A percentile compares a stretch with the other conserved stretches of the same genome.
These are phyloP conservation scores for Hippocampus abdominalis DNA, from an alignment of 2,113 vertebrate genomes.

Conservation along the genomic window DNA sequence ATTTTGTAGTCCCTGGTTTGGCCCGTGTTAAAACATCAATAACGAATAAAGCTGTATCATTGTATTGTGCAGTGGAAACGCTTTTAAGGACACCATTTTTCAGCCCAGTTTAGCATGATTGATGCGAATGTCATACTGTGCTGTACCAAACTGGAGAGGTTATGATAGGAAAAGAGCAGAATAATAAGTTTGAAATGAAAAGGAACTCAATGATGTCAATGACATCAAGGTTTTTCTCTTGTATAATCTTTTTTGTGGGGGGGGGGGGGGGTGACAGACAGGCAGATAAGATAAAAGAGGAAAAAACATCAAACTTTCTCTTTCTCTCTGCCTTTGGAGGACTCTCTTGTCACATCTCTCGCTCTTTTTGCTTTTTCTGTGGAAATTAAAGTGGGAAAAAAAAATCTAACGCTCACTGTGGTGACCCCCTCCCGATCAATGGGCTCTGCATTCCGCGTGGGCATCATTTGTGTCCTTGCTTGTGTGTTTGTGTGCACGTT, in stretches of 20 bases:
- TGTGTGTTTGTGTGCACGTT: background rate
- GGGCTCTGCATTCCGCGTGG: constrained; percentile 25
- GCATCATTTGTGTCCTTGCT: background rate
- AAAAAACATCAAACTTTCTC: constrained; percentile 13
- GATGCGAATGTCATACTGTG: background rate
- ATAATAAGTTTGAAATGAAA: background rate
- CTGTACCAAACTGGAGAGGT: background rate
- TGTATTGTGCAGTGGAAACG: background rate
- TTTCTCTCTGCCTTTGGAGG: background rate
- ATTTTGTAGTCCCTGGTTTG: background rate
- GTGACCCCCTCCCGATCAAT: constrained; percentile 36
- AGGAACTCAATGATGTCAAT: background rate
- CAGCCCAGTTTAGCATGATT: background rate
- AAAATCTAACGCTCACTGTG: background rate
- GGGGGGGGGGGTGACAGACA: background rate
- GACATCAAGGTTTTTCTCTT: background rate
- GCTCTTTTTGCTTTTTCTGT: constrained; percentile 18
- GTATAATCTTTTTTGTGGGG: background rate
- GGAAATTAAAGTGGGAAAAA: constrained; percentile 41
- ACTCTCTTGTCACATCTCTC: constrained; percentile 9
- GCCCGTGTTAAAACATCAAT: background rate
- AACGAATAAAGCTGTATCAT: background rate
- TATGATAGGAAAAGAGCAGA: background rate
- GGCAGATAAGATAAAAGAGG: constrained; percentile 3
- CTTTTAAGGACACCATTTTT: background rate